phyloP scores from a whole-genome alignment of 2,888 invertebrate species.

The Dasysyrphus tricinctus region DNA sequence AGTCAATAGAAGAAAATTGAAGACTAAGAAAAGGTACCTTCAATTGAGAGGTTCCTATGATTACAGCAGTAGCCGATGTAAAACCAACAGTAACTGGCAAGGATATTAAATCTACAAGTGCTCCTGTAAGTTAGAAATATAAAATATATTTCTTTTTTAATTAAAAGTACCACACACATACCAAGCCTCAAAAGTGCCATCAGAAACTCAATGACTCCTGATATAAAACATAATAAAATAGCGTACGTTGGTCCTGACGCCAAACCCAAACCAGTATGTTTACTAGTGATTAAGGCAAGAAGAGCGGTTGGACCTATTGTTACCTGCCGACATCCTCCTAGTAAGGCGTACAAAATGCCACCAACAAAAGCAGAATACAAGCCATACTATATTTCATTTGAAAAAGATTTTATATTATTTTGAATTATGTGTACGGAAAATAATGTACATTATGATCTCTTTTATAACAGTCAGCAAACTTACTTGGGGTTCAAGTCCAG shows the following conservation, averaged over 20 bases:
- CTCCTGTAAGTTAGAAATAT: conserved; percentile 85
- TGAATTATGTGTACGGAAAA: neutral
- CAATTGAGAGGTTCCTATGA: conserved; percentile 93
- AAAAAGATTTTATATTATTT: neutral
- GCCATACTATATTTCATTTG: conserved; percentile 91
- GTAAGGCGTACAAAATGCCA: conserved; percentile 94
- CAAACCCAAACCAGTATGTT: conserved; percentile 84
- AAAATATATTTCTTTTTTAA: conserved; percentile 10
- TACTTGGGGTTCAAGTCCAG: conserved; percentile 93
- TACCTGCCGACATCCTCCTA: conserved; percentile 95
- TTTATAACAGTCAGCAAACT: conserved; percentile 20
- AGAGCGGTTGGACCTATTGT: conserved; percentile 96
- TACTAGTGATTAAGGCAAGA: conserved; percentile 94
- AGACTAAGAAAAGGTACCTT: conserved; percentile 84
- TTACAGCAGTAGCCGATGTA: conserved; percentile 95
- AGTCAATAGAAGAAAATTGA: neutral
- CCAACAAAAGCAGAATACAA: conserved; percentile 97
- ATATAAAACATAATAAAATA: conserved; percentile 91
- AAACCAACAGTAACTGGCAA: conserved; percentile 95
- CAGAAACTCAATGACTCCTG: conserved; percentile 91
- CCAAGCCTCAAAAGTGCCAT: conserved; percentile 94
- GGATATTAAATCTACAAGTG: conserved; percentile 94
- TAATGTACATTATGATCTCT: no score
- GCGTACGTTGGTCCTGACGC: conserved; percentile 89
- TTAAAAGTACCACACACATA: conserved; percentile 68